Percentiles rank a stretch among this genome's conserved stretches.
Conservation (phyloP, 1,140 invertebrate species). For the Cryptotermes secundus region DNA sequence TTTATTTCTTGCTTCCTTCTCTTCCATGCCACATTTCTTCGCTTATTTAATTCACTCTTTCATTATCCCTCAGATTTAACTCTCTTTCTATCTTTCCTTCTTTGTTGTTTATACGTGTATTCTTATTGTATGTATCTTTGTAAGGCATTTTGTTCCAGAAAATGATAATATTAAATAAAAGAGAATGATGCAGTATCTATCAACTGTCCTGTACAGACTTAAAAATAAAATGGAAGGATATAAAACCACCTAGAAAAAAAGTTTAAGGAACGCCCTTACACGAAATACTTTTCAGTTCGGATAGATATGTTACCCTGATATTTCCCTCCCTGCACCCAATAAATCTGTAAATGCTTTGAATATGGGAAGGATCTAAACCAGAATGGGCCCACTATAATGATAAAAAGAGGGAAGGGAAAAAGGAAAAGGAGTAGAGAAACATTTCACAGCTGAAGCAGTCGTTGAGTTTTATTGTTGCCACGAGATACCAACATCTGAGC, state of each 20-base stretch:
- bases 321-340: constrained; percentile 9
- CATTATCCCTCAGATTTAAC: too few relatives aligned
- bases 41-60: too few relatives aligned
- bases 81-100: too few relatives aligned
- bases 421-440: not conserved
- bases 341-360: constrained; percentile 5
- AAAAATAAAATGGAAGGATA: not conserved
- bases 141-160: too few relatives aligned
- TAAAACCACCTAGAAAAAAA: not conserved
- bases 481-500: not conserved
- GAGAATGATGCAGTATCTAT: not conserved
- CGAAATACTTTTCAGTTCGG: constrained; percentile 7
- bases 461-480: not conserved
- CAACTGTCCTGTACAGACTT: not conserved
- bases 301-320: constrained; percentile 17
- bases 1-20: too few relatives aligned
- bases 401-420: not conserved
- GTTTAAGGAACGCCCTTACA: not conserved
- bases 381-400: not conserved
- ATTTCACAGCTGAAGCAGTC: not conserved
- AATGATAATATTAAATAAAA: not conserved
- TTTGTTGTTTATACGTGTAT: too few relatives aligned
- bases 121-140: too few relatives aligned
- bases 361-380: constrained; percentile 1
- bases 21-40: too few relatives aligned